phyloP scores from a whole-genome alignment of 2,113 vertebrate species.

The Aix galericulata region DNA sequence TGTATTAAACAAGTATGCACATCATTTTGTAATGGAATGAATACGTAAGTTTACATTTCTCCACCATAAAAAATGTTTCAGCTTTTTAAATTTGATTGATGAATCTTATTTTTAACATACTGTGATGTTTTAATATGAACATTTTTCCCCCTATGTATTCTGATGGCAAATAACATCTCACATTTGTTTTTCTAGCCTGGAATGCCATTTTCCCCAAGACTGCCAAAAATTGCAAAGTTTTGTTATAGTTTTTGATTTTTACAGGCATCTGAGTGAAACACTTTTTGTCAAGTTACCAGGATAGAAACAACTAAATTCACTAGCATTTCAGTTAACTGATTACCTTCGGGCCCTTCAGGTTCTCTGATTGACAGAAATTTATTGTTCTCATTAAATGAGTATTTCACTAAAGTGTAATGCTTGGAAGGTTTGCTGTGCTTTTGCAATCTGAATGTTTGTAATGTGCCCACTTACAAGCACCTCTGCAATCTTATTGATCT shows the following conservation, averaged over 20 bases:
- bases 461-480: not conserved
- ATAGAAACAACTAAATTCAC: conserved; percentile 32
- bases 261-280: conserved; percentile 13
- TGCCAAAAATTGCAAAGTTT: conserved; percentile 53
- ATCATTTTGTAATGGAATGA: not conserved
- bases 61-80: not conserved
- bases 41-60: not conserved
- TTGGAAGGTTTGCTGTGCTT: not conserved
- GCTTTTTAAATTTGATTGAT: conserved; percentile 22
- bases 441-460: not conserved
- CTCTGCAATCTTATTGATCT: not conserved
- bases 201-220: conserved; percentile 26
- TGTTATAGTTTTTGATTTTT: conserved; percentile 48
- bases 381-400: conserved; percentile 33
- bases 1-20: not conserved
- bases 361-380: conserved; percentile 45
- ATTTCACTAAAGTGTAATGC: not conserved
- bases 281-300: conserved; percentile 59
- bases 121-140: conserved; percentile 33
- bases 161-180: not conserved
- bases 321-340: conserved; percentile 37
- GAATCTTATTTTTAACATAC: conserved; percentile 53
- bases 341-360: conserved; percentile 25
- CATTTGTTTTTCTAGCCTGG: conserved; percentile 34
- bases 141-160: not conserved